Evolutionary conservation across 2,888 invertebrate species (phyloP), one percentile per base, ranked within the genome.

Genomic region (Ctena decussata): DNA sequence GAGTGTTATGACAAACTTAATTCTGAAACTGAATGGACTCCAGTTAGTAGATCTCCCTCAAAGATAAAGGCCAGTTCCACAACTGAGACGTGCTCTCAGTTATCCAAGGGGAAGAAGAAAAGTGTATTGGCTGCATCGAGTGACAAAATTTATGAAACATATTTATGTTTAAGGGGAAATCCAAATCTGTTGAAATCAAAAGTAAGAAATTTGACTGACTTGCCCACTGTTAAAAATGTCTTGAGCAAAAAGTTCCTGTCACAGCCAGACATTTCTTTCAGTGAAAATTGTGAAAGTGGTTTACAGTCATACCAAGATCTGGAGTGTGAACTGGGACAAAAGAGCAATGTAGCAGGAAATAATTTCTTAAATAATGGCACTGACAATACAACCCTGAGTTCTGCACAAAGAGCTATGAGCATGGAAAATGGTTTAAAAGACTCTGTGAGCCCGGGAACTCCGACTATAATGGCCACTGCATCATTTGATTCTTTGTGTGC

Each of bases 111-210:
- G 5, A 84, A 82, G 80, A 89, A 85, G 30, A 85, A 78, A 37
- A 80, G 77, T 24, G 82, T 89, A 3, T 74, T 89, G 39, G 89
- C 89, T 46, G 89, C 89, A 39, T 89, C 89, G 5, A 78, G 81
- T 32, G 86, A 89, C 57, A 89, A 89, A 72, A 89, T 89, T 18
- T 89, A 89, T 79, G 86, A 89, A 71, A 89, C 89, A 1, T 89
- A 89, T 69, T 73, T 89, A 1, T 86, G 84, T 78, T 32, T 82
- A 21, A 81, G 84, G 21, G 35, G 74, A 30, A 89, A 85, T 44
- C 57, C 60, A 46, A 83, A 85, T 76, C 78, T 78, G 15, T 79
- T 83, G 30, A 83, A 84, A 69, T 39, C 18, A 37, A 86, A 84
- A 77, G 44, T 32, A 0, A 72, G 65, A 24, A 60, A 60, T n/a